Percentiles rank a stretch among this genome's conserved stretches.
Evolutionary conservation across 2,797 vertebrate genomes (phyloP).

Genomic region (Oryzias dopingdopingensis): DNA sequence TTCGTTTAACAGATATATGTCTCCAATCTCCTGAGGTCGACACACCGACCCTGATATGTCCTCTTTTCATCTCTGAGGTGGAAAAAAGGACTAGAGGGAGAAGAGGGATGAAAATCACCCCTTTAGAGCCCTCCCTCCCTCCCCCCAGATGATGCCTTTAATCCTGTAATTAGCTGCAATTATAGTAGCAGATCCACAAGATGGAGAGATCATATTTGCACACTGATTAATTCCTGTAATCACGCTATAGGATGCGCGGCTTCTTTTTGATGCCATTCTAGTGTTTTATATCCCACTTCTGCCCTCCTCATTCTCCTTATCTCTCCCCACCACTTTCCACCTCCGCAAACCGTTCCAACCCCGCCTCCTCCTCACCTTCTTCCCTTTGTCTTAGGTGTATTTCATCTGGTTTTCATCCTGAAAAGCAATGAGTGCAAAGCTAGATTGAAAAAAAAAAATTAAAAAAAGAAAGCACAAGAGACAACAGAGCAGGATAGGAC

Average conservation of each 20-base stretch:
- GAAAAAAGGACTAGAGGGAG: constrained; percentile 26
- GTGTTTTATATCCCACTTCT: constrained; percentile 30
- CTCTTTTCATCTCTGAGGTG: constrained; percentile 9
- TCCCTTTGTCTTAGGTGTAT: constrained; percentile 52
- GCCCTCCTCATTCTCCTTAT: constrained; percentile 33
- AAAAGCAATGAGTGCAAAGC: constrained; percentile 36
- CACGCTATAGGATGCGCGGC: neutral
- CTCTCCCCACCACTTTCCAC: constrained; percentile 19
- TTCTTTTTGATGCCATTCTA: neutral
- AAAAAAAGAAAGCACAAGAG: constrained; percentile 19
- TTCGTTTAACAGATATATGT: neutral
- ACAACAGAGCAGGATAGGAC: constrained; percentile 57
- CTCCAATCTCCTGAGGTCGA: neutral
- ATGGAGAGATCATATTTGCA: constrained; percentile 61
- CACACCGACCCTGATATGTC: neutral
- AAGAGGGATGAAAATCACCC: neutral
- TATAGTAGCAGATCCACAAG: constrained; percentile 45
- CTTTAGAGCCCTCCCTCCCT: constrained; percentile 43
- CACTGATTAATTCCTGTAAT: constrained; percentile 44
- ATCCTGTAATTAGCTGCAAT: constrained; percentile 66
- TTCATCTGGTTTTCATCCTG: constrained; percentile 60
- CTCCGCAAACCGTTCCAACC: constrained; percentile 9
- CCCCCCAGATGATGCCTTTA: constrained; percentile 63
- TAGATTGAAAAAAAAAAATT: neutral
- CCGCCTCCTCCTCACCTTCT: neutral